These are phyloP conservation scores for Polypedilum pembai DNA, from an alignment of 1,140 invertebrate species.

Conservation along the genomic window DNA sequence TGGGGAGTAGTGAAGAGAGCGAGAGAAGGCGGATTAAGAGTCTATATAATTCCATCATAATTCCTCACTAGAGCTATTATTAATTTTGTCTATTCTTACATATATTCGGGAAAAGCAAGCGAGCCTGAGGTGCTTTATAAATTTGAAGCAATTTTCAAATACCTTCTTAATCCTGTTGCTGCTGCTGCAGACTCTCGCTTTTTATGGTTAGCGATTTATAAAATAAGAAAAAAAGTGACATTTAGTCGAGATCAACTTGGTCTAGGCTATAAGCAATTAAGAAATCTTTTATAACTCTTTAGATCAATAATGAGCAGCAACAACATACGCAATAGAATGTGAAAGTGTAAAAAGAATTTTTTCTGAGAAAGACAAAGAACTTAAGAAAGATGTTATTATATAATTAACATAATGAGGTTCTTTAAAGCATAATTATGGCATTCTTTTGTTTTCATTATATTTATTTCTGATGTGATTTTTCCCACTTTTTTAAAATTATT, in stretches of 20 bases:
- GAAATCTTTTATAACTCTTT: not conserved
- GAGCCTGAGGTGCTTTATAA: not conserved
- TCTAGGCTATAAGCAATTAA: slow-evolving; percentile 6
- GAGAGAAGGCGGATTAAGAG: slow-evolving; percentile 15
- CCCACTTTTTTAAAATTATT: not conserved
- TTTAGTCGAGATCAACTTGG: not conserved
- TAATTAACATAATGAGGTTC: slow-evolving; percentile 13
- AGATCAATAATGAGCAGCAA: not conserved
- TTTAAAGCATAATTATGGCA: slow-evolving; percentile 13
- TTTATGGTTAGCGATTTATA: not conserved
- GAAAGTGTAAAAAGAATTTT: not conserved
- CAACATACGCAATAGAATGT: slow-evolving; percentile 1
- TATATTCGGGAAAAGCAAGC: not conserved
- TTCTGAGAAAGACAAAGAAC: not conserved
- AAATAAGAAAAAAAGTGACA: not conserved
- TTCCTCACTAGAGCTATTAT: not conserved
- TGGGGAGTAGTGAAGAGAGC: not conserved
- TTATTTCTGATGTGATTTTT: not conserved
- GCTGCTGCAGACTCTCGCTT: not conserved
- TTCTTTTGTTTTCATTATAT: not conserved
- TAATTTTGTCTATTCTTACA: not conserved
- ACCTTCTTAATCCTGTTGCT: slow-evolving; percentile 10
- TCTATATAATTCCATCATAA: not conserved
- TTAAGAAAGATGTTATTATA: not conserved
- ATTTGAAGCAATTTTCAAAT: not conserved